These are phyloP conservation scores for Chaenogobius annularis DNA, from an alignment of 2,113 vertebrate genomes.

Conservation along the genomic window DNA sequence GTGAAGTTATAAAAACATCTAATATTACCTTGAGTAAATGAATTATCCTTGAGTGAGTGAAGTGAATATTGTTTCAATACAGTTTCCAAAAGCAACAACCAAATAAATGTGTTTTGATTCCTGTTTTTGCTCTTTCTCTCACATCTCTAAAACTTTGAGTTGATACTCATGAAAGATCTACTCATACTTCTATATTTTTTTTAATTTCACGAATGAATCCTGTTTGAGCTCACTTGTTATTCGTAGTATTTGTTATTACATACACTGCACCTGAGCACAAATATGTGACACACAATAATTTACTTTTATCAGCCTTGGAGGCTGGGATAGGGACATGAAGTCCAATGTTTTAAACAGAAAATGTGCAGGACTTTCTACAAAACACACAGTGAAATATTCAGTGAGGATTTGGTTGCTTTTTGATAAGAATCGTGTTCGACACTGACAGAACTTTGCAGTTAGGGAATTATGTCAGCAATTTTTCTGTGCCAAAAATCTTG, in stretches of 20 bases:
- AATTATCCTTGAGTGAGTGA: background rate
- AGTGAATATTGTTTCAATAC: background rate
- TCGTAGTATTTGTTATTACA: too few species aligned
- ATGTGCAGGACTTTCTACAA: background rate
- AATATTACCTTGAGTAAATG: background rate
- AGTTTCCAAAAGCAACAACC: background rate
- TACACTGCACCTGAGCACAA: background rate
- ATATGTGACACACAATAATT: too few species aligned
- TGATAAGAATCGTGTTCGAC: background rate
- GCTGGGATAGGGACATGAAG: background rate
- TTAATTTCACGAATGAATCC: too few species aligned
- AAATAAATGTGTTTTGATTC: background rate
- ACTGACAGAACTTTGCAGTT: slow-evolving; percentile 6
- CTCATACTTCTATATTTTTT: too few species aligned
- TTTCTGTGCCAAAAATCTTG: background rate
- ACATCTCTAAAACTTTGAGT: background rate
- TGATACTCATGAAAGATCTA: too few species aligned
- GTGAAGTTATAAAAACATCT: background rate
- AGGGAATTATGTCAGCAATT: background rate
- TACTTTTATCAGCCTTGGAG: background rate
- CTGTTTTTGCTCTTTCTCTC: background rate
- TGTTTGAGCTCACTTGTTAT: too few species aligned
- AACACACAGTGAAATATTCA: background rate
- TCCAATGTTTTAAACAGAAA: background rate
- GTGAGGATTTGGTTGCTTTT: background rate